phyloP scores from a whole-genome alignment of 1,140 invertebrate genomes.

The Conopomorpha cramerella region DNA sequence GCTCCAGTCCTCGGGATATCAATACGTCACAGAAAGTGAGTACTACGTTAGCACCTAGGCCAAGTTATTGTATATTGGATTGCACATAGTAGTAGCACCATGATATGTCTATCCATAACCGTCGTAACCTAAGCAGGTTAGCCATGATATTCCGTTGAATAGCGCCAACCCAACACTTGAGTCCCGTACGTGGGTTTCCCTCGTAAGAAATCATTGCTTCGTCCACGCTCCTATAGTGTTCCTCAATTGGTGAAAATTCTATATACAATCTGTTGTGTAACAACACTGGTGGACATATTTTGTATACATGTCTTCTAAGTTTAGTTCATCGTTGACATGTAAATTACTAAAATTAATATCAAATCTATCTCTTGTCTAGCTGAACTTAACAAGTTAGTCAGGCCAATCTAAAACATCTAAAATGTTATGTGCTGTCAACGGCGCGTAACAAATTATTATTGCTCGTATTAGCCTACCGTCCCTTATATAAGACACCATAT shows the following conservation, averaged over 20 bases:
- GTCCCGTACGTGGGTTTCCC: conserved; percentile 54
- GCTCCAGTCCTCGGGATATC: conserved; percentile 18
- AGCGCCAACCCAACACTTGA: conserved; percentile 43
- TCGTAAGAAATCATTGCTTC: conserved; percentile 58
- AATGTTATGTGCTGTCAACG: too few relatives aligned
- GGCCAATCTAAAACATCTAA: too few relatives aligned
- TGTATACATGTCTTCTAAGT: conserved; percentile 26
- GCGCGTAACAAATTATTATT: too few relatives aligned
- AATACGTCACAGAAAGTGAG: conserved; percentile 19
- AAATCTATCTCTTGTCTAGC: conserved; percentile 25
- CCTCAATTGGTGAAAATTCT: conserved; percentile 31
- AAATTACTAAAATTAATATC: conserved; percentile 23
- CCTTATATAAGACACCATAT: too few relatives aligned
- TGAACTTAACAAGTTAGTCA: too few relatives aligned
- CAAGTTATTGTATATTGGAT: conserved; percentile 23
- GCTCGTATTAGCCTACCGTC: too few relatives aligned
- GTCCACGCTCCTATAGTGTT: conserved; percentile 46
- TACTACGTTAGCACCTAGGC: conserved; percentile 22
- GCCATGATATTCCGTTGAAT: too few relatives aligned
- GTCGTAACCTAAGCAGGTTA: conserved; percentile 25
- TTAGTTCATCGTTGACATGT: conserved; percentile 25
- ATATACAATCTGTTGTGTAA: conserved; percentile 34
- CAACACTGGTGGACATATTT: conserved; percentile 23
- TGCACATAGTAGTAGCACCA: conserved; percentile 21
- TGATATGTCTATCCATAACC: conserved; percentile 25